Base-by-base conservation (phyloP, 1,140 invertebrate genomes). In the Orius insidiosus region DNA sequence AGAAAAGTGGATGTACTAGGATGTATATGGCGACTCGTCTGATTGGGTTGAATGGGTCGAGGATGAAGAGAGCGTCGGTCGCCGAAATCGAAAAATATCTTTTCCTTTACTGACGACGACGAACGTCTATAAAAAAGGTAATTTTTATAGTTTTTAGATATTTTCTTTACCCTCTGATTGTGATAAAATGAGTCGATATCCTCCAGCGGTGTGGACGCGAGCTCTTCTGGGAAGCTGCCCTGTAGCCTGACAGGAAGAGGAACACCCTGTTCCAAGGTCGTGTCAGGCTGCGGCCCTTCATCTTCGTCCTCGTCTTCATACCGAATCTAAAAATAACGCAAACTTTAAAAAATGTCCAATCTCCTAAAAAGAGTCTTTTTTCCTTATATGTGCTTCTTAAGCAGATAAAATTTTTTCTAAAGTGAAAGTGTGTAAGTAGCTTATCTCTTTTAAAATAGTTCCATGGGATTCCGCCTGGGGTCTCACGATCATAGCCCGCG, bases 31-130 rank as follows among this genome's bases (percentile, higher is more conserved):
- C 89, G 62, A 89, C 84, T 65, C 89, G 78, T 68, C 93, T 80
- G 67, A 97, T 83, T 54, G 90, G 89, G 72, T 95, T 95, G 72
- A 96, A 97, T 53, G 93, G 92, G 68, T 87, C 84, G 59, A 98
- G 74, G 62, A 93, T 73, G 76, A 82, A 96, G 64, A 96, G 69
- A 63, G 89, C 89, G 66, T 95, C 82, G 55, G 87, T 89, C 60
- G 92, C 88, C 69, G 85, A 93, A 97, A 98, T 68, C 92, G 78
- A 76, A 90, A 96, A 71, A 97, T 94, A 71, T 93, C 88, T 75
- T 89, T 93, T 69, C 92, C 90, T 75, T 85, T 94, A 72, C 87
- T 95, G 68, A 98, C 75, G 59, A 98, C 92, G 72, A 94, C 82
- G 73, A 96, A 96, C 63, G 90, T 95, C 92, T 96, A 75, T 46